A percentile compares a stretch with the other conserved stretches of the same genome.
phyloP scores from a whole-genome alignment of 2,113 vertebrate genomes.

The Climacteris rufus region DNA sequence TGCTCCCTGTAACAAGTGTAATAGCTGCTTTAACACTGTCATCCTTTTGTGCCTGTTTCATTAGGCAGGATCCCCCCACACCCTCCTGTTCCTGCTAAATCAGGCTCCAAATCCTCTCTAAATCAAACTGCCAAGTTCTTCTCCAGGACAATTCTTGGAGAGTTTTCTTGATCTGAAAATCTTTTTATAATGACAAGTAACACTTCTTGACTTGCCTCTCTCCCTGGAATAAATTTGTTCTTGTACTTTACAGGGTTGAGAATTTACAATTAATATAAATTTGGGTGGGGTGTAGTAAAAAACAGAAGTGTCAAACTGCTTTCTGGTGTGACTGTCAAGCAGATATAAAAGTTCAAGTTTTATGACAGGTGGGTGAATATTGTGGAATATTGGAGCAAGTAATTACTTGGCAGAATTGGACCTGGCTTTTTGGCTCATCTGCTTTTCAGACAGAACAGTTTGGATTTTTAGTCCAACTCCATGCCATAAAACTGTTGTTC shows the following conservation, averaged over 20 bases:
- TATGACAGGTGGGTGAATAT: accelerated
- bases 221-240: neutral
- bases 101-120: neutral
- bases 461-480: neutral
- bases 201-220: neutral
- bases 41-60: neutral
- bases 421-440: neutral
- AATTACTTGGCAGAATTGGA: neutral
- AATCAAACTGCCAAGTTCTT: neutral
- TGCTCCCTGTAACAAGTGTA: neutral
- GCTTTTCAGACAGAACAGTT: neutral
- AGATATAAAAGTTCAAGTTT: neutral
- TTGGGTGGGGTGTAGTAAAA: neutral
- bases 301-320: neutral
- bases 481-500: neutral
- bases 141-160: neutral
- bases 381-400: neutral
- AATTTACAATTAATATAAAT: neutral
- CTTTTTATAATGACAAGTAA: neutral
- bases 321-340: neutral
- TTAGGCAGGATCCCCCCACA: neutral
- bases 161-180: neutral
- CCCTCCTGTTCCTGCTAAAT: neutral
- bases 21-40: neutral
- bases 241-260: neutral